Evolutionary conservation across 1,140 invertebrate genomes (phyloP), one percentile per base, ranked within the genome.

Genomic region (Pseudomyrmex dendroicus): DNA sequence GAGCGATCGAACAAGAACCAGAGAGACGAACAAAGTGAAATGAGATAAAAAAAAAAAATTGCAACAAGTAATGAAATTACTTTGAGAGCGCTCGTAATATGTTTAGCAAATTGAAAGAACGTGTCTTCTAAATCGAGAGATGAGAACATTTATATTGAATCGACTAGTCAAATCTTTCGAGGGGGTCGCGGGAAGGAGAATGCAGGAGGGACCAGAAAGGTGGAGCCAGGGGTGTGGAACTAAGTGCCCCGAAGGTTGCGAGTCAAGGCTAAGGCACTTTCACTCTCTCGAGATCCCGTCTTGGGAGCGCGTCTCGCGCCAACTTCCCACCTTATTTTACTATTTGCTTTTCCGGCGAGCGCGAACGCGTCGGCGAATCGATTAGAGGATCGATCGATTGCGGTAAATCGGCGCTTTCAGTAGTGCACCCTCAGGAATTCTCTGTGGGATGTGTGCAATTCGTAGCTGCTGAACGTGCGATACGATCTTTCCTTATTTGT

Each of bases 181-280:
- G 59, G 5, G 35, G 5, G 5, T 35, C 72, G 2, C 12, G 52
- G 25, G 46, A 15, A 48, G 57, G 66, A 52, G 22, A 9, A 54
- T n/a, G 56, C 57, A 61, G 70, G 25, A 48, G 70, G 80, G 70
- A 63, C 54, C 84, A 85, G 61, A 56, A 35, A 82, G 74, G n/a
- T 76, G 67, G 76, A 74, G 73, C 84, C 35, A 80, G 46, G 25
- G 76, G 62, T 63, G 62, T 50, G 66, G 67, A 83, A 52, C 70
- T 64, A 82, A 59, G 62, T 20, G 54, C 70, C 76, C 67, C 90
- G 93, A 94, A 94, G 93, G 93, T 94, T 92, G 91, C 92, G 92
- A 93, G 92, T 94, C 93, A 94, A 94, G 93, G 93, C 93, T 93
- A 91, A 35, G 89, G 61, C 61, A 84, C 92, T 93, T 93, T 93